Conservation (phyloP, 2,888 invertebrate species). For the Embidobia sp. region DNA sequence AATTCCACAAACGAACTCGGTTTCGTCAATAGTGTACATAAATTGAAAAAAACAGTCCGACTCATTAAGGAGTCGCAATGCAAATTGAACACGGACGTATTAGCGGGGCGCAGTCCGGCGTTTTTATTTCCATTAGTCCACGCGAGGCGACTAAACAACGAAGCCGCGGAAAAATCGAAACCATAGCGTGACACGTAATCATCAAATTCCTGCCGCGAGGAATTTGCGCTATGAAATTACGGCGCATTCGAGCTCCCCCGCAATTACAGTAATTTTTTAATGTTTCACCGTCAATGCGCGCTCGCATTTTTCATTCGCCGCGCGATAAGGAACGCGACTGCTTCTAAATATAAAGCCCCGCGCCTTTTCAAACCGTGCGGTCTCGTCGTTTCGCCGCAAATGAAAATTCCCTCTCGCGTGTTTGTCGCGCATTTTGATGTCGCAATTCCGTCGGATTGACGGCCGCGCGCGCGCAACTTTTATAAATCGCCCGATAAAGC, state of each 20-base stretch:
- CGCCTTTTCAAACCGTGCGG: conserved; percentile 34
- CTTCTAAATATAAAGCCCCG: conserved; percentile 44
- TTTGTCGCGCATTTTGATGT: conserved; percentile 49
- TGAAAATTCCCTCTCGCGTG: conserved; percentile 55
- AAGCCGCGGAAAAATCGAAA: conserved; percentile 49
- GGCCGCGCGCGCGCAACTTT: conserved; percentile 12
- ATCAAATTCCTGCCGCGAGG: conserved; percentile 43
- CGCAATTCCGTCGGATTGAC: conserved; percentile 38
- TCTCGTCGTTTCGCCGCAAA: conserved; percentile 43
- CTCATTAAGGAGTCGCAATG: too few relatives aligned
- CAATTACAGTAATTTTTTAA: conserved; percentile 59
- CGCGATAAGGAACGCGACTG: conserved; percentile 43
- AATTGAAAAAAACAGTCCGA: too few relatives aligned
- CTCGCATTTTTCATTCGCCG: conserved; percentile 17
- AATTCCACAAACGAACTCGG: too few relatives aligned
- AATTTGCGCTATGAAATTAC: conserved; percentile 54
- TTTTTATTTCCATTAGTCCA: conserved; percentile 31
- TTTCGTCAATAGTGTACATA: too few relatives aligned
- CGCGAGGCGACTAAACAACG: conserved; percentile 13
- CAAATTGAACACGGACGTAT: too few relatives aligned
- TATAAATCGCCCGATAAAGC: conserved; percentile 12
- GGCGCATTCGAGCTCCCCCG: conserved; percentile 36
- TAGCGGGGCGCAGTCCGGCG: too few relatives aligned
- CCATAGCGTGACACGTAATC: conserved; percentile 42
- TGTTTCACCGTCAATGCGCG: conserved; percentile 37